Base-by-base conservation (phyloP, 2,888 invertebrate genomes). In the Frankliniella intonsa region DNA sequence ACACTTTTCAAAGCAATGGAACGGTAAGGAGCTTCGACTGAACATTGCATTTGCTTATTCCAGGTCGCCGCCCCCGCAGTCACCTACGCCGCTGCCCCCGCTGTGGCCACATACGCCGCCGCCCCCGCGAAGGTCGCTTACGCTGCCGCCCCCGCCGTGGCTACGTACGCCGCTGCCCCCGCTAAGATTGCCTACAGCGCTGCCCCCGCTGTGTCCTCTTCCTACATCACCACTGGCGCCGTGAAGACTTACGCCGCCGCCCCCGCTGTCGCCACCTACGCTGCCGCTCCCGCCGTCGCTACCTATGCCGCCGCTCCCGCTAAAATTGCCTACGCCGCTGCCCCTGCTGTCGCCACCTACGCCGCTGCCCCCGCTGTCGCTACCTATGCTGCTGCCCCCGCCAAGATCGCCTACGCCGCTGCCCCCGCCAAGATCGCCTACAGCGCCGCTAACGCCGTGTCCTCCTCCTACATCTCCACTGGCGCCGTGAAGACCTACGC, bases 181-280 rank as follows among this genome's bases (percentile, higher is more conserved):
- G 86, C 90, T n/a, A 90, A 90, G 0, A 87, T 90, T 5, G 90
- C 87, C 86, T 90, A 90, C 83, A 87, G 89, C 10, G 90, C 88
- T 19, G 84, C 86, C 12, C 83, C 83, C 81, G 83, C 83, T 8
- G 17, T 85, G 17, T 82, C 84, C 49, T 83, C 84, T 27, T 82
- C 83, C 81, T 84, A 84, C 83, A 83, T 83, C 62, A 55, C 83
- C 69, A 81, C 83, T 8, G 83, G 84, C 19, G 82, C 82, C 9
- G 83, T 83, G 19, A 81, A 81, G 81, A 25, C 25, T 3, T 38
- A 38, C 25, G 69, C 69, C n/a, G 62, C 62, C n/a, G 62, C 14
- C 3, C 62, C 62, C 62, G 62, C 62, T 62, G 62, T 62, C 14
- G 62, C 62, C 62, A 62, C 62, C 17, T 62, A 62, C 62, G 17